These are phyloP conservation scores for Ligdia adustata DNA, from an alignment of 2,888 invertebrate species.

Conservation along the genomic window DNA sequence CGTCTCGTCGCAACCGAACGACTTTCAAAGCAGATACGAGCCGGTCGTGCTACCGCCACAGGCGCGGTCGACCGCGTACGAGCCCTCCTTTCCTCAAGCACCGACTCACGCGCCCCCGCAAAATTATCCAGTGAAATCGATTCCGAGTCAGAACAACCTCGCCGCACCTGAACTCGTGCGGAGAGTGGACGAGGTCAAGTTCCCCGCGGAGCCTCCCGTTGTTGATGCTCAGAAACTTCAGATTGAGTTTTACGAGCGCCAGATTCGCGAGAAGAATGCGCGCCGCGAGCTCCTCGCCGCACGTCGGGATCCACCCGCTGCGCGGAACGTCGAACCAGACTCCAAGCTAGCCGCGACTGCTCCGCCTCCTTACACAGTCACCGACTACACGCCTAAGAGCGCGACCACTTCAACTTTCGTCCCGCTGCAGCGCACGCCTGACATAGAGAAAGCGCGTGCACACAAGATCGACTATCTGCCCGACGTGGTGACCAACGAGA, in stretches of 20 bases:
- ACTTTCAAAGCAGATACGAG: constrained; percentile 52
- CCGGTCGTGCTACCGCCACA: constrained; percentile 54
- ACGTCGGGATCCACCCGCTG: constrained; percentile 54
- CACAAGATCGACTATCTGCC: constrained; percentile 77
- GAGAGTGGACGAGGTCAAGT: constrained; percentile 46
- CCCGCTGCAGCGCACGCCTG: constrained; percentile 77
- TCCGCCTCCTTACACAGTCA: constrained; percentile 70
- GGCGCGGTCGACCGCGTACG: constrained; percentile 45
- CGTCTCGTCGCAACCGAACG: constrained; percentile 66
- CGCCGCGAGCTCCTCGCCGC: constrained; percentile 54
- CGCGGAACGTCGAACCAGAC: constrained; percentile 34
- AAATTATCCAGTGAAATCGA: constrained; percentile 60
- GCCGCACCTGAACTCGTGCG: constrained; percentile 75
- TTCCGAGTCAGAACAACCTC: constrained; percentile 69
- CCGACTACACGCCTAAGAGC: constrained; percentile 75
- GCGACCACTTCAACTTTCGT: constrained; percentile 71
- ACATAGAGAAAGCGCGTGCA: constrained; percentile 76
- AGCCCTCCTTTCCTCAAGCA: constrained; percentile 53
- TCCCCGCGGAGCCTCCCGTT: constrained; percentile 42
- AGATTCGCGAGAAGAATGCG: constrained; percentile 66
- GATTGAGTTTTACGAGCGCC: constrained; percentile 79
- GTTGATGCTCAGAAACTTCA: constrained; percentile 73
- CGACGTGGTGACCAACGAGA: constrained; percentile 75
- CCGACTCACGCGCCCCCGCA: constrained; percentile 50
- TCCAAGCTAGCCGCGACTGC: constrained; percentile 55